Evolutionary conservation across 2,888 invertebrate genomes (phyloP), one percentile per base, ranked within the genome.

Genomic region (Salpingus planirostris): DNA sequence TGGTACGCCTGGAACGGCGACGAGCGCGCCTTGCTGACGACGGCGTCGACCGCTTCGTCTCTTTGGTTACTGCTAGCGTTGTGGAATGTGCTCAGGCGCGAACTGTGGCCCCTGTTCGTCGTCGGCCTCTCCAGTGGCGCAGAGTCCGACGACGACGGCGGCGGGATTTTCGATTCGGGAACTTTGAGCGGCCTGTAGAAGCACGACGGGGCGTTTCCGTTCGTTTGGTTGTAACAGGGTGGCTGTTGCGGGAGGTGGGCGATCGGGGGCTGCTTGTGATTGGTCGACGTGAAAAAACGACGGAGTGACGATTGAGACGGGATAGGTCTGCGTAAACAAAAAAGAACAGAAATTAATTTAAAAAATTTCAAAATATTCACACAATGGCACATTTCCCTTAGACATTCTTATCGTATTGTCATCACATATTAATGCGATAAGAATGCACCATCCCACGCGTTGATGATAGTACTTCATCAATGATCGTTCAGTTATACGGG

Each of bases 1-100:
- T 59, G 57, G 41, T 57, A 57, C 14, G 51, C 50, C 40, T 57
- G 54, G 30, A 55, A 54, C 3, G 62, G 59, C 15, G 60, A 59
- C 32, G 50, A 59, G 32, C 53, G 55, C 29, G 57, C 52, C 28
- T 45, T 42, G 36, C 36, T 32, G 40, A 36, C 31, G 42, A 39
- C 40, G 38, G 40, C 45, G 42, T 44, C 29, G 42, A 39, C 11
- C 44, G 43, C 25, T 37, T 42, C 43, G 33, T 49, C 52, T 49
- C 50, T 54, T 48, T 55, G 49, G 49, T 44, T 38, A 33, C 33
- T 32, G 23, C 18, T 18, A 10, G 23, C 21, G 32, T 38, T 31
- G 35, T 57, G 60, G 47, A 57, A 62, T 31, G 50, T 49, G 29
- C 52, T 47, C 35, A 60, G 44, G 27, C 59, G 55, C 12, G 60